Base-by-base conservation (phyloP, 2,888 invertebrate species). In the Hemistola chrysoprasaria region DNA sequence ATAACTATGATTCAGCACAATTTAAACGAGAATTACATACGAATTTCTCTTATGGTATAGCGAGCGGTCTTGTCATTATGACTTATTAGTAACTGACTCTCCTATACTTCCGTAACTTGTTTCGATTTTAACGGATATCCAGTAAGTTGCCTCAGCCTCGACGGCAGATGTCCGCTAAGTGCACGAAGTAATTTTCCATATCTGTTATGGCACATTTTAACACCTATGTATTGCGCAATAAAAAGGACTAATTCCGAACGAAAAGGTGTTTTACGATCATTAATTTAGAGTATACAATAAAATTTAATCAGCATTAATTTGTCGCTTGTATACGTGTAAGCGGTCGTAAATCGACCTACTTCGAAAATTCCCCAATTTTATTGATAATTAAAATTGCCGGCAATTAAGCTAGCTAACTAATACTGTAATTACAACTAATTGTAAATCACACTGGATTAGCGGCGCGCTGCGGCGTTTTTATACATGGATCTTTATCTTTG, bases 351-450 rank as follows among this genome's bases (percentile, higher is more conserved):
- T 56, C 58, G 58, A 56, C 50, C 57, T 56, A 64, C 56, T 65
- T 63, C 52, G 57, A 54, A 68, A 72, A 69, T 69, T 68, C 67
- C 57, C 52, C 46, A 59, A 34, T 65, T 69, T 70, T 65, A 65
- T 72, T 71, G 85, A 83, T 86, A 88, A 88, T 87, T 88, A 86
- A 83, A 83, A 84, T 82, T 71, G 76, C 71, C 64, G 65, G 71
- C 84, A 84, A 84, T 86, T 84, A 84, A 76, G 55, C 54, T 53
- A 50, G 40, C 57, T 71, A 65, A 71, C 67, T 65, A 70, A 59
- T 60, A 66, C 65, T 60, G 65, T 84, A 83, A 84, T 83, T 84
- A 84, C 73, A 63, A 63, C 59, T 79, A 80, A 82, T 81, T 84
- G 80, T 86, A 85, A 83, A 84, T 85, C 78, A 80, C 52, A 53